Conservation (phyloP, 2,113 vertebrate genomes). For the Oplegnathus fasciatus region DNA sequence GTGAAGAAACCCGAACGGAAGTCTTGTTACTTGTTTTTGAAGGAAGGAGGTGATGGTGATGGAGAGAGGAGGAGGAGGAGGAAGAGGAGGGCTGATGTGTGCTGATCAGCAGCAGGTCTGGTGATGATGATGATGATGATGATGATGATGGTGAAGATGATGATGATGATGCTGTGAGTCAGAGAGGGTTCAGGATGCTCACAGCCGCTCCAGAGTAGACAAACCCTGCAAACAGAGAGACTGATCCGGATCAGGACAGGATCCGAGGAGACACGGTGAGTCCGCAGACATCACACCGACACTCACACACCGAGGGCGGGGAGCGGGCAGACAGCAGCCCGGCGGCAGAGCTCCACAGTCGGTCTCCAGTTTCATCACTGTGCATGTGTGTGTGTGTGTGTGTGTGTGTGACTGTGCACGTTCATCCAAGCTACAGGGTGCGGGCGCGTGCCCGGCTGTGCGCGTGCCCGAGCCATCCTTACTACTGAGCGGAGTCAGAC, state of each 20-base stretch:
- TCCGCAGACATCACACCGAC: conserved; percentile 37
- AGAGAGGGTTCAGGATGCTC: conserved; percentile 67
- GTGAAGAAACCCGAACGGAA: neutral
- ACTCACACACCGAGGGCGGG: conserved; percentile 5
- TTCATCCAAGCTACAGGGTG: neutral
- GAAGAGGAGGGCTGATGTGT: conserved; percentile 50
- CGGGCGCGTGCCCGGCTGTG: conserved; percentile 24
- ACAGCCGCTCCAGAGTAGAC: conserved; percentile 56
- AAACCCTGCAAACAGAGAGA: conserved; percentile 26
- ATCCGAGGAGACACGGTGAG: conserved; percentile 65
- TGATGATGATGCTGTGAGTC: conserved; percentile 65
- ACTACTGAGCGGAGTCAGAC: conserved; percentile 29
- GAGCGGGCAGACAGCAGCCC: neutral
- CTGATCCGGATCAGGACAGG: conserved; percentile 7
- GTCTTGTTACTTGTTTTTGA: conserved; percentile 12
- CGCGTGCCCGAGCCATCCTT: conserved; percentile 4
- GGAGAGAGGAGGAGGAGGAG: conserved; percentile 38
- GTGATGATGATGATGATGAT: conserved; percentile 49
- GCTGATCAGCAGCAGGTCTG: conserved; percentile 56
- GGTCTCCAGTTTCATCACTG: neutral
- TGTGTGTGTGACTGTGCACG: neutral
- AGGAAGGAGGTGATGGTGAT: conserved; percentile 38
- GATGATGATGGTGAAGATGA: conserved; percentile 52
- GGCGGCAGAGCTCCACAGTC: neutral
- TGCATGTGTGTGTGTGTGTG: neutral